These are phyloP conservation scores for Paramisgurnus dabryanus DNA, from an alignment of 2,113 vertebrate genomes.

Conservation along the genomic window DNA sequence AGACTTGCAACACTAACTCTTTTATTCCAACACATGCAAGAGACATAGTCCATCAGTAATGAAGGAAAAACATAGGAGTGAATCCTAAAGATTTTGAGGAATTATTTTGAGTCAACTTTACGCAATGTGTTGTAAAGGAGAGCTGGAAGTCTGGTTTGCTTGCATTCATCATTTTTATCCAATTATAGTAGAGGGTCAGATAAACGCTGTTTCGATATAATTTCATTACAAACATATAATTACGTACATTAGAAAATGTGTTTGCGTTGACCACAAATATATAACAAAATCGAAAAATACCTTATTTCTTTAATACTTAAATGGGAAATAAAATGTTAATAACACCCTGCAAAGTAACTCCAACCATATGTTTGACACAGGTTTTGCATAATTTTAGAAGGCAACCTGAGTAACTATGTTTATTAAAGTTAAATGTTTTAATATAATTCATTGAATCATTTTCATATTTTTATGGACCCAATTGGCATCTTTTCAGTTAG, in stretches of 20 bases:
- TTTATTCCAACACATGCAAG: constrained; percentile 6
- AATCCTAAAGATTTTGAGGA: background rate
- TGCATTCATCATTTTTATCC: background rate
- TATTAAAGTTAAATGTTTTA: too few relatives aligned
- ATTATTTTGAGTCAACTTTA: background rate
- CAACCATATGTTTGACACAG: background rate
- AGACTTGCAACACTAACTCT: constrained; percentile 36
- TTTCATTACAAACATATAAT: too few relatives aligned
- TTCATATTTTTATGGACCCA: background rate
- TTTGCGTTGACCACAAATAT: too few relatives aligned
- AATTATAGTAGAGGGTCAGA: too few relatives aligned
- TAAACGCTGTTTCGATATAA: too few relatives aligned
- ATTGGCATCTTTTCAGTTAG: constrained; percentile 2
- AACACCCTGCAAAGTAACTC: constrained; percentile 8
- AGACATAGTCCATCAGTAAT: background rate
- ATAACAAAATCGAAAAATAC: too few relatives aligned
- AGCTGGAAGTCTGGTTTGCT: background rate
- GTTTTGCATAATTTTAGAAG: constrained; percentile 13
- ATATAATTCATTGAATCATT: constrained; percentile 1
- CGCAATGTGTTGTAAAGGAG: background rate
- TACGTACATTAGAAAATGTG: too few relatives aligned
- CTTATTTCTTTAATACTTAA: background rate
- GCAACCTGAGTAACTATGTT: constrained; percentile 1
- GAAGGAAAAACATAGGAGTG: background rate
- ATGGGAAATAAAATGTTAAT: background rate